These are phyloP conservation scores for Eriosoma lanigerum DNA, from an alignment of 1,140 invertebrate genomes.

Conservation along the genomic window DNA sequence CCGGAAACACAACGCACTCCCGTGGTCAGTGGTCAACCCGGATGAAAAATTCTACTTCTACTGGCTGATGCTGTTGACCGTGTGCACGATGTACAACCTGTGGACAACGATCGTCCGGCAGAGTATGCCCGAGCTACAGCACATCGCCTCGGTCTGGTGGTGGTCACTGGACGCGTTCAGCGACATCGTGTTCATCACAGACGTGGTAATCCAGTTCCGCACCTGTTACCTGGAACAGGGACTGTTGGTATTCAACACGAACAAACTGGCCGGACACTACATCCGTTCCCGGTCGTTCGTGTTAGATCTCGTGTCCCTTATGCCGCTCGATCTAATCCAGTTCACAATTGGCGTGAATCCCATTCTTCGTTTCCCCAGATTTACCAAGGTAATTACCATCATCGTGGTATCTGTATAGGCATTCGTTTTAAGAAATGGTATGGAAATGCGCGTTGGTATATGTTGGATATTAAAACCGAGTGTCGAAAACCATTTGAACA, in stretches of 20 bases:
- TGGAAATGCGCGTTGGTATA: too few species aligned
- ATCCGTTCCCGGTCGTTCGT: constrained; percentile 80
- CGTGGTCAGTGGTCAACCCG: constrained; percentile 88
- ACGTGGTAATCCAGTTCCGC: constrained; percentile 86
- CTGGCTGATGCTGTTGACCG: constrained; percentile 86
- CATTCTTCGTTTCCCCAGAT: constrained; percentile 79
- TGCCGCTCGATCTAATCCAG: constrained; percentile 85
- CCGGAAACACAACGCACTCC: constrained; percentile 66
- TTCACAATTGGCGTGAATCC: constrained; percentile 76
- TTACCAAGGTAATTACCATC: constrained; percentile 67
- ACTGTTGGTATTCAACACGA: constrained; percentile 74
- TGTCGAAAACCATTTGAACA: too few species aligned
- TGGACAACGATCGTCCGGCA: constrained; percentile 94
- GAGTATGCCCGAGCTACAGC: constrained; percentile 88
- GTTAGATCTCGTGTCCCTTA: constrained; percentile 79
- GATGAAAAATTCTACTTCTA: constrained; percentile 95
- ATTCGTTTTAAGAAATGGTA: too few species aligned
- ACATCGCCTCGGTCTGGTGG: constrained; percentile 73
- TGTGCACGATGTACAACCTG: constrained; percentile 90
- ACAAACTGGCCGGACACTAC: constrained; percentile 87
- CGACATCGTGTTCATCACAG: constrained; percentile 82
- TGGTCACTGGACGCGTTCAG: constrained; percentile 77
- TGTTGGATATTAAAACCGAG: too few species aligned
- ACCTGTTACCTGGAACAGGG: constrained; percentile 94
- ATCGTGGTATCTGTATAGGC: too few species aligned